Conservation (phyloP, 2,113 vertebrate genomes). For the Lycaon pictus region DNA sequence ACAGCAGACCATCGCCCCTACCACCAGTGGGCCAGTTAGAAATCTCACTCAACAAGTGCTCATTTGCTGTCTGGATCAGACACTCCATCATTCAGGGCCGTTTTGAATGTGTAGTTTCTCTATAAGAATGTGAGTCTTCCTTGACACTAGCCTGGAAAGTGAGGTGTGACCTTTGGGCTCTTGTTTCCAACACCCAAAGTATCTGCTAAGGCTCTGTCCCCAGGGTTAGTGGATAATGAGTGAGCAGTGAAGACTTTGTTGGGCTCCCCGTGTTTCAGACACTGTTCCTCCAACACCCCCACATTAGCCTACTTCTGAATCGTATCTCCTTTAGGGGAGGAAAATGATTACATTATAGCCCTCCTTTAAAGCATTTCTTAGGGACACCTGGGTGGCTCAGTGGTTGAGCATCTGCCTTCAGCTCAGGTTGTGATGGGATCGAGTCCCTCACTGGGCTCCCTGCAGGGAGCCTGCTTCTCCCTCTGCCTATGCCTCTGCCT, state of each 20-base stretch:
- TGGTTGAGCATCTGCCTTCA: too few species aligned
- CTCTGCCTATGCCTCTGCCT: too few species aligned
- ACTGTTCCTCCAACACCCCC: too few species aligned
- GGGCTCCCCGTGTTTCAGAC: rapidly evolving
- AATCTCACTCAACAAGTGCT: rapidly evolving
- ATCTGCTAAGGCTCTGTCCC: not conserved
- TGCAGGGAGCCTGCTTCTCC: too few species aligned
- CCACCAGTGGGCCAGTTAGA: rapidly evolving
- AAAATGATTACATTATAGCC: not conserved
- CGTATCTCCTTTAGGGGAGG: not conserved
- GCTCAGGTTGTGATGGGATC: too few species aligned
- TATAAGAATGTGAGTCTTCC: rapidly evolving
- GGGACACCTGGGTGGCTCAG: not conserved
- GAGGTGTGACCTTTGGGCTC: rapidly evolving
- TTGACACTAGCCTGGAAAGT: rapidly evolving
- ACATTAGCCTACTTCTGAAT: not conserved
- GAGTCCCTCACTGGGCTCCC: too few species aligned
- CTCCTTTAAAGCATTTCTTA: not conserved
- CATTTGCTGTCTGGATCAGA: too few species aligned
- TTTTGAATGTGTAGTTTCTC: rapidly evolving
- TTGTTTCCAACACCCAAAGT: rapidly evolving
- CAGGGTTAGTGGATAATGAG: not conserved
- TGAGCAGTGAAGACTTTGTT: rapidly evolving
- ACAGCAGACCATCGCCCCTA: rapidly evolving
- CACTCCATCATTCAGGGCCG: rapidly evolving